Evolutionary conservation across 2,888 invertebrate genomes (phyloP).

Genomic region (Tetragnatha montana): DNA sequence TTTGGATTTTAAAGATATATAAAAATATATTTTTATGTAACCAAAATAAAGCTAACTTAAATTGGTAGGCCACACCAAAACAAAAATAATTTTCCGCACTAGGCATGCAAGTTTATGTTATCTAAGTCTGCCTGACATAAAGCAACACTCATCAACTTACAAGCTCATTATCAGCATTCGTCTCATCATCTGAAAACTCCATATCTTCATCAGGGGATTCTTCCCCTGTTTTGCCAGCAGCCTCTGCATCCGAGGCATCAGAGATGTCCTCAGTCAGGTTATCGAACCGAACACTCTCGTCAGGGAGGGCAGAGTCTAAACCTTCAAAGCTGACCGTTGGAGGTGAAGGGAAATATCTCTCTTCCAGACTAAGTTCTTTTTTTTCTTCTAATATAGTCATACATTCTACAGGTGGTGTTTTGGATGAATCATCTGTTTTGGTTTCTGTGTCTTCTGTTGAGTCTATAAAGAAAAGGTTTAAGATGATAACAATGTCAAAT

Average conservation of each 20-base stretch:
- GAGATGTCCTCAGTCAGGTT: background rate
- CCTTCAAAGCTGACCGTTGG: conserved; percentile 53
- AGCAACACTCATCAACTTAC: conserved; percentile 24
- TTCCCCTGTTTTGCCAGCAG: conserved; percentile 25
- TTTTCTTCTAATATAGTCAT: background rate
- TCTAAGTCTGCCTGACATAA: no score
- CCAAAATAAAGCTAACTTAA: background rate
- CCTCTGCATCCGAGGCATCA: conserved; percentile 33
- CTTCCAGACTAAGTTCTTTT: conserved; percentile 39
- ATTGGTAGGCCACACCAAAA: background rate
- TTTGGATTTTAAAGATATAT: no score
- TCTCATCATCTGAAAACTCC: conserved; percentile 38
- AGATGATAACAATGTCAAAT: no score
- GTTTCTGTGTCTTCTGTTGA: background rate
- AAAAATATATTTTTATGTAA: no score
- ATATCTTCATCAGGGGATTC: conserved; percentile 36
- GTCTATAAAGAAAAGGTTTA: no score
- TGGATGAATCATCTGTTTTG: background rate
- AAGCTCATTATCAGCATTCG: conserved; percentile 38
- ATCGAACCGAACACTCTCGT: conserved; percentile 74
- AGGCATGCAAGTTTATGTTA: no score
- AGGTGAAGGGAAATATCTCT: conserved; percentile 63
- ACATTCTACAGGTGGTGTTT: background rate
- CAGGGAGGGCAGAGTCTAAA: conserved; percentile 73
- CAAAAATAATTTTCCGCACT: no score